phyloP scores from a whole-genome alignment of 2,113 vertebrate genomes.

The Pristiophorus japonicus region DNA sequence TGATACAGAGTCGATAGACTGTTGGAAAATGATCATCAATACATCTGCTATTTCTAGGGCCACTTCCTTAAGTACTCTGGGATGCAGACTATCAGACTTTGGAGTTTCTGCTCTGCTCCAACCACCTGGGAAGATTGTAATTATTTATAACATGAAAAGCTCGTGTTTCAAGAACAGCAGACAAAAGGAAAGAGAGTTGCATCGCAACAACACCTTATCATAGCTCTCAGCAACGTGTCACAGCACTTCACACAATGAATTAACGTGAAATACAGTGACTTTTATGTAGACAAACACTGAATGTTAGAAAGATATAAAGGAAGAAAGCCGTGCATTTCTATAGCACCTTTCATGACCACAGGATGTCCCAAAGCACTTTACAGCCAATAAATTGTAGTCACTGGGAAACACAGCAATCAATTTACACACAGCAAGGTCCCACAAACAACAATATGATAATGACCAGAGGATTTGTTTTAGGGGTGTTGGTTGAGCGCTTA shows the following conservation, averaged over 20 bases:
- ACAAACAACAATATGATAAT: not conserved
- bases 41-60: too few relatives aligned
- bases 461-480: not conserved
- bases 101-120: not conserved
- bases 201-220: not conserved
- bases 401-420: not conserved
- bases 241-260: not conserved
- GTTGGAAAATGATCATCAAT: too few relatives aligned
- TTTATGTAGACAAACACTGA: not conserved
- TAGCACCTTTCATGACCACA: not conserved
- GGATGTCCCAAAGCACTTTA: not conserved
- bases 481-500: not conserved
- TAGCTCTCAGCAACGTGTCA: not conserved
- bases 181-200: not conserved
- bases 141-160: not conserved
- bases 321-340: not conserved
- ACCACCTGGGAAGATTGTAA: not conserved
- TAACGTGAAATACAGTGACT: not conserved
- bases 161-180: not conserved
- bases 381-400: not conserved
- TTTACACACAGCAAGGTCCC: not conserved
- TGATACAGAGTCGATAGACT: too few relatives aligned
- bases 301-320: not conserved
- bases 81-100: too few relatives aligned
- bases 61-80: too few relatives aligned